Percentiles rank a stretch among this genome's conserved stretches.
These are phyloP conservation scores for Apamea monoglypha DNA, from an alignment of 2,888 invertebrate species.

Conservation along the genomic window DNA sequence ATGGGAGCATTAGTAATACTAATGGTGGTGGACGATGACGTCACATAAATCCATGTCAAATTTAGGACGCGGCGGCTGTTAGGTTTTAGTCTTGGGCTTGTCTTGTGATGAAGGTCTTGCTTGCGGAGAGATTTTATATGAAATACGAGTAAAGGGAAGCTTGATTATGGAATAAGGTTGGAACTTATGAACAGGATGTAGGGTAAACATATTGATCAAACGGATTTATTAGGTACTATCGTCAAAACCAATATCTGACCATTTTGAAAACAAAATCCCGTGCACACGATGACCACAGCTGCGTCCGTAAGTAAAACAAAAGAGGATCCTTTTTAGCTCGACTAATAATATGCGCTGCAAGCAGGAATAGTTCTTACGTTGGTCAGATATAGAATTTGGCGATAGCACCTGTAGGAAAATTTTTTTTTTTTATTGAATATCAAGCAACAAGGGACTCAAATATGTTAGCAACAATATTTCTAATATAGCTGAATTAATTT, in stretches of 20 bases:
- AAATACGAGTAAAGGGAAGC: neutral
- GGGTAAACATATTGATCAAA: neutral
- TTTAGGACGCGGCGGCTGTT: constrained; percentile 79
- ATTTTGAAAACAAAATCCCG: no score
- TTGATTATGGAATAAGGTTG: neutral
- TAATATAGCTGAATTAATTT: no score
- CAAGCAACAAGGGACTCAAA: neutral
- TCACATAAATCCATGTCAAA: constrained; percentile 89
- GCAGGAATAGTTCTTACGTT: no score
- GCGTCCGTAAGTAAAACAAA: no score
- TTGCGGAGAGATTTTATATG: constrained; percentile 6
- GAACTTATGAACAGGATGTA: neutral
- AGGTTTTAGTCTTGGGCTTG: constrained; percentile 58
- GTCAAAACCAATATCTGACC: no score
- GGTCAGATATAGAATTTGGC: no score
- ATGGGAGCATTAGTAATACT: constrained; percentile 89
- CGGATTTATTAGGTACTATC: neutral
- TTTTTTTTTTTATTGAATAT: neutral
- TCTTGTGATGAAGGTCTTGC: constrained; percentile 39
- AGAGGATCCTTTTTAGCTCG: no score
- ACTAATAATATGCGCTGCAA: no score
- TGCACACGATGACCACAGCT: no score
- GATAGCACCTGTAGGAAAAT: neutral
- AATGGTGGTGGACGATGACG: constrained; percentile 88
- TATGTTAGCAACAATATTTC: neutral